Evolutionary conservation across 2,113 vertebrate species (phyloP).

Genomic region (Sapajus apella): DNA sequence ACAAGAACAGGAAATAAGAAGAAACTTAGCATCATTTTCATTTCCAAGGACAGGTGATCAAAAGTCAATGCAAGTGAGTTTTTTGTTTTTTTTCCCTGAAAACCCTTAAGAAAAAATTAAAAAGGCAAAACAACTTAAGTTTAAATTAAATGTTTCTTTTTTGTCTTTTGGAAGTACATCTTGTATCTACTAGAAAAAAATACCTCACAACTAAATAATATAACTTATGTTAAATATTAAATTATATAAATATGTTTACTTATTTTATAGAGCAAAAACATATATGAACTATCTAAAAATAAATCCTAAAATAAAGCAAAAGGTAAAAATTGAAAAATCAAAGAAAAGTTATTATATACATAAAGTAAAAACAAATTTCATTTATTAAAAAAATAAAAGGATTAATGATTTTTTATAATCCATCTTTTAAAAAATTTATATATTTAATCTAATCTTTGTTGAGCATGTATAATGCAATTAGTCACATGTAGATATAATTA

Average conservation of each 20-base stretch:
- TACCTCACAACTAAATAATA: neutral
- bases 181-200: neutral
- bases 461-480: neutral
- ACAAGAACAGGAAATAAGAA: neutral
- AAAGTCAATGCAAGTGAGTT: neutral
- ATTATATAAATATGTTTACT: neutral
- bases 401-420: neutral
- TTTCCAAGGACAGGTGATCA: neutral
- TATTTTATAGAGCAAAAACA: neutral
- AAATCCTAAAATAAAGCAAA: neutral
- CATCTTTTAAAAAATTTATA: neutral
- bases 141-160: neutral
- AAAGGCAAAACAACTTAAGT: neutral
- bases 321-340: neutral
- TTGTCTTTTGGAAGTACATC: neutral
- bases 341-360: neutral
- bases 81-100: neutral
- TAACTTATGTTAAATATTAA: no score
- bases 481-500: neutral
- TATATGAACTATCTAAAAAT: neutral
- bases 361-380: neutral
- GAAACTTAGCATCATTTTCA: neutral
- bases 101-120: slow-evolving; percentile 33
- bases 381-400: neutral
- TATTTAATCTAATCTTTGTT: neutral